Conservation (phyloP, 1,140 invertebrate genomes). For the Ceratoteleas bidentatus region DNA sequence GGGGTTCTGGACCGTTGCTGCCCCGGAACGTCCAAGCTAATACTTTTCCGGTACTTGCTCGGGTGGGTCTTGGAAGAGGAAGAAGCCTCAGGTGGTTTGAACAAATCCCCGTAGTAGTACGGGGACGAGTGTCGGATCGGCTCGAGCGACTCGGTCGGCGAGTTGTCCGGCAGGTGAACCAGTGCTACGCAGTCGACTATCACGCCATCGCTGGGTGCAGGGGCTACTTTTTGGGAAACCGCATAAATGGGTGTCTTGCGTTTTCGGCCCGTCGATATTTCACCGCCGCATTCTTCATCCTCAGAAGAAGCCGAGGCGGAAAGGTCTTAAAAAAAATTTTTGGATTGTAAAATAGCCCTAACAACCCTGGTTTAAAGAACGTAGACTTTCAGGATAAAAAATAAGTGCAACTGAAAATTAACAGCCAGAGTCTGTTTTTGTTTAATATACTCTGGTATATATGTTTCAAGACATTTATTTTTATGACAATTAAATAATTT, state of each 20-base stretch:
- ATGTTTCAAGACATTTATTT: no score
- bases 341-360: no score
- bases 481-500: no score
- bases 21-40: conserved; percentile 86
- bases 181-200: conserved; percentile 75
- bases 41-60: conserved; percentile 83
- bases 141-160: conserved; percentile 77
- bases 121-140: conserved; percentile 86
- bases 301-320: conserved; percentile 76
- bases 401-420: no score
- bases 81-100: conserved; percentile 82
- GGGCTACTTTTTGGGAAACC: conserved; percentile 60
- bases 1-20: conserved; percentile 78
- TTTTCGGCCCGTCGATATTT: conserved; percentile 59
- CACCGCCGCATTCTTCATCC: conserved; percentile 70
- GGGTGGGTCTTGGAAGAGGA: conserved; percentile 71
- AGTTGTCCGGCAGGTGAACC: conserved; percentile 76
- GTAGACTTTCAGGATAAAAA: no score
- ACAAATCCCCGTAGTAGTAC: conserved; percentile 89
- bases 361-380: no score
- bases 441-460: no score
- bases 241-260: conserved; percentile 68
- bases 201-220: conserved; percentile 55
- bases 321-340: conserved; percentile 70
- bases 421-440: no score